phyloP scores from a whole-genome alignment of 1,140 invertebrate genomes.

The Bombus confusus region DNA sequence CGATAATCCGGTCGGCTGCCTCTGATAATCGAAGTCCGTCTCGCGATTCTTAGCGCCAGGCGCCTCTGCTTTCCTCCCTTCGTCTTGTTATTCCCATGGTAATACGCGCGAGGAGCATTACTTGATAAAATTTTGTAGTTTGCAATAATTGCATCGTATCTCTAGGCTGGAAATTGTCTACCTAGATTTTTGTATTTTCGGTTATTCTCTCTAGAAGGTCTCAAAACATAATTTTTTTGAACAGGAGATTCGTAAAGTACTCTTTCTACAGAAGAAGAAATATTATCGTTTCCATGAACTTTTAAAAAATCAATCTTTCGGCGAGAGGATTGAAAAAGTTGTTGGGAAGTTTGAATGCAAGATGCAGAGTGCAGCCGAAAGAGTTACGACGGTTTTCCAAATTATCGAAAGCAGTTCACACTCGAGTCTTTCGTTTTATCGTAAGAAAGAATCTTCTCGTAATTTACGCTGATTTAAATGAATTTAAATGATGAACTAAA shows the following conservation, averaged over 20 bases:
- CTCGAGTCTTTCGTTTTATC: neutral
- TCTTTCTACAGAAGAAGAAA: neutral
- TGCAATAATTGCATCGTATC: too few species aligned
- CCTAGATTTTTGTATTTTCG: too few species aligned
- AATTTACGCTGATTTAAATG: neutral
- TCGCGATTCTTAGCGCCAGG: neutral
- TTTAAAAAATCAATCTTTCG: neutral
- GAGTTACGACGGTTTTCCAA: neutral
- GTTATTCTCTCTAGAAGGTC: neutral
- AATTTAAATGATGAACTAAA: too few species aligned
- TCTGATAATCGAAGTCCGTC: slow-evolving; percentile 54
- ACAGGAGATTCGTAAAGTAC: neutral
- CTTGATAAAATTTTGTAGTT: too few species aligned
- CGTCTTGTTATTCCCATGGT: neutral
- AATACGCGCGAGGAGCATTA: too few species aligned
- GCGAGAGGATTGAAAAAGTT: neutral
- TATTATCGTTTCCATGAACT: neutral
- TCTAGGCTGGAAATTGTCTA: too few species aligned
- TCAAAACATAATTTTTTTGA: neutral
- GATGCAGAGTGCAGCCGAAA: too few species aligned
- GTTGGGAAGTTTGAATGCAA: too few species aligned
- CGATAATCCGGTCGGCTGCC: slow-evolving; percentile 67
- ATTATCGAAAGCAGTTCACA: neutral
- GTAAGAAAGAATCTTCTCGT: neutral
- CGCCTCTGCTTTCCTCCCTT: neutral